A percentile compares a stretch with the other conserved stretches of the same genome.
phyloP scores from a whole-genome alignment of 2,113 vertebrate genomes.

The Cynopterus brachyotis region DNA sequence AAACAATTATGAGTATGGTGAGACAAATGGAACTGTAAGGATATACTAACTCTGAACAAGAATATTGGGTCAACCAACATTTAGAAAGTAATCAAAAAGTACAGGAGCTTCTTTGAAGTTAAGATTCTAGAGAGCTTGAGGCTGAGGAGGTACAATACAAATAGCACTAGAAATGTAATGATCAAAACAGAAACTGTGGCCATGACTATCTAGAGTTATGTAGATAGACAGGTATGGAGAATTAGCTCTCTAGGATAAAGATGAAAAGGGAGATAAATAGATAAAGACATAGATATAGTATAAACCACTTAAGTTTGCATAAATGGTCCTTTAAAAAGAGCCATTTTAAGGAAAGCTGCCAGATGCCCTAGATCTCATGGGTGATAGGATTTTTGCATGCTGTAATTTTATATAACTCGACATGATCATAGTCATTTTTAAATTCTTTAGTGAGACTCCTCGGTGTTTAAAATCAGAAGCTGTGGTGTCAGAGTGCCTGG shows the following conservation, averaged over 20 bases:
- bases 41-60: not conserved
- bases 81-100: not conserved
- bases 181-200: not conserved
- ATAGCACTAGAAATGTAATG: not conserved
- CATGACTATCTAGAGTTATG: not conserved
- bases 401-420: not conserved
- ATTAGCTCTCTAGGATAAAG: not conserved
- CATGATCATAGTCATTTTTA: not conserved
- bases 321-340: not conserved
- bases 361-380: not conserved
- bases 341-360: not conserved
- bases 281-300: not conserved
- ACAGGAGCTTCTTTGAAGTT: not conserved
- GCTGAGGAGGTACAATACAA: not conserved
- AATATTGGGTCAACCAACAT: not conserved
- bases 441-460: not conserved
- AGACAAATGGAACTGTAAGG: not conserved
- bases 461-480: not conserved
- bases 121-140: not conserved
- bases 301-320: not conserved
- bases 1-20: not conserved
- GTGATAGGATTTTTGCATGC: not conserved
- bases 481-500: not conserved
- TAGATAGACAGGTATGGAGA: not conserved
- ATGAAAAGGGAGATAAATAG: not conserved